Percentiles rank a stretch among this genome's conserved stretches.
Conservation (phyloP, 1,140 invertebrate genomes). For the Teleogryllus occipitalis region DNA sequence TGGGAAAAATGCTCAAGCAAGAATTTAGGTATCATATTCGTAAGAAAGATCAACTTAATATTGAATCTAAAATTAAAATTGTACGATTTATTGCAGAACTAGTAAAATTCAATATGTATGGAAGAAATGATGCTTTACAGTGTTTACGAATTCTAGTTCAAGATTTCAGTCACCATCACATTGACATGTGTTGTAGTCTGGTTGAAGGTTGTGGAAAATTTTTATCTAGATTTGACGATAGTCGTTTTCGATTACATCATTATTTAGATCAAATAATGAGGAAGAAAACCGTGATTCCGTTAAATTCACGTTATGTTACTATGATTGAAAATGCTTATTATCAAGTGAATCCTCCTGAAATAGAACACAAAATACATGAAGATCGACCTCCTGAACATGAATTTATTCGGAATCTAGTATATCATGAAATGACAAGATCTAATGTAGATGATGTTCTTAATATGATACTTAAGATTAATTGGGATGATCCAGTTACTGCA, state of each 20-base stretch:
- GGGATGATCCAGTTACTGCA: conserved; percentile 71
- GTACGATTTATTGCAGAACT: conserved; percentile 93
- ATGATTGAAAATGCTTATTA: conserved; percentile 98
- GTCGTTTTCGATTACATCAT: conserved; percentile 86
- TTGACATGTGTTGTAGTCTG: conserved; percentile 97
- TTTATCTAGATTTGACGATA: conserved; percentile 83
- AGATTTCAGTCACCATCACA: conserved; percentile 96
- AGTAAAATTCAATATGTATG: conserved; percentile 91
- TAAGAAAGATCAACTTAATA: conserved; percentile 97
- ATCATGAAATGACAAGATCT: conserved; percentile 82
- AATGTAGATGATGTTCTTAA: conserved; percentile 83
- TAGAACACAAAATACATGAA: conserved; percentile 52
- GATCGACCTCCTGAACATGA: conserved; percentile 75
- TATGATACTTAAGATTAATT: conserved; percentile 83
- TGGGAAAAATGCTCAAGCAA: conserved; percentile 79
- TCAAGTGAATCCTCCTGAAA: conserved; percentile 88
- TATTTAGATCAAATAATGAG: conserved; percentile 97
- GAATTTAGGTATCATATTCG: conserved; percentile 92
- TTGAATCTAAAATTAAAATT: conserved; percentile 96
- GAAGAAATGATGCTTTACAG: conserved; percentile 86
- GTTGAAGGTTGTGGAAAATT: conserved; percentile 91
- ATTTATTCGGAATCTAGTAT: conserved; percentile 83
- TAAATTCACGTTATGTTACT: conserved; percentile 85
- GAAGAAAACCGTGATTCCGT: conserved; percentile 79
- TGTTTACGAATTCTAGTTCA: conserved; percentile 88